These are phyloP conservation scores for Ericerus pela DNA, from an alignment of 1,140 invertebrate species.

Conservation along the genomic window DNA sequence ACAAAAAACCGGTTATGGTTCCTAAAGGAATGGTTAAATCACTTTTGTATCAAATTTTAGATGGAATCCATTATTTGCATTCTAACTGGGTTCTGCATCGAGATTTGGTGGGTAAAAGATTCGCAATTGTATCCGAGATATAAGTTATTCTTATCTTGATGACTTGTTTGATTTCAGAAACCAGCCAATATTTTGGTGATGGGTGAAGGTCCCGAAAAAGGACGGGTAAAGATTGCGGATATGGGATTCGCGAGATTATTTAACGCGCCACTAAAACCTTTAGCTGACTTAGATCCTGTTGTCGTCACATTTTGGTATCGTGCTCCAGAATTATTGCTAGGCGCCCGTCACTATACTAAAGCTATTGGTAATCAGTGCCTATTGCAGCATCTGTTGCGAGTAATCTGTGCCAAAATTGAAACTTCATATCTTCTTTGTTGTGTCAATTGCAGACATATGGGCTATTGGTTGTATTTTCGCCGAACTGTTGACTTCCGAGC, in stretches of 20 bases:
- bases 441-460: constrained; percentile 77
- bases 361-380: constrained; percentile 61
- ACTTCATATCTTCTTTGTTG: background rate
- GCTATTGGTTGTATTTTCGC: constrained; percentile 99
- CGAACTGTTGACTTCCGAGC: constrained; percentile 89
- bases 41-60: constrained; percentile 93
- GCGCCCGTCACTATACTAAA: constrained; percentile 96
- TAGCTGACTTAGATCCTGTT: constrained; percentile 96
- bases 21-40: constrained; percentile 98
- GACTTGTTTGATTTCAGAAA: constrained; percentile 47
- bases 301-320: constrained; percentile 99
- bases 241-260: constrained; percentile 99
- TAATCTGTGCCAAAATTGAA: background rate
- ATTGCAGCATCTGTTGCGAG: background rate
- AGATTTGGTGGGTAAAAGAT: constrained; percentile 60
- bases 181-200: constrained; percentile 99
- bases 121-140: constrained; percentile 9
- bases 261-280: constrained; percentile 92
- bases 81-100: constrained; percentile 98
- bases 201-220: constrained; percentile 94
- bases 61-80: constrained; percentile 99
- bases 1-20: constrained; percentile 91
- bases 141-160: constrained; percentile 14
- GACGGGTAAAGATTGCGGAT: constrained; percentile 96
- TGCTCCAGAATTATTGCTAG: constrained; percentile 89